Conservation (phyloP, 2,797 vertebrate species). For the Melanotaenia trifasciata region DNA sequence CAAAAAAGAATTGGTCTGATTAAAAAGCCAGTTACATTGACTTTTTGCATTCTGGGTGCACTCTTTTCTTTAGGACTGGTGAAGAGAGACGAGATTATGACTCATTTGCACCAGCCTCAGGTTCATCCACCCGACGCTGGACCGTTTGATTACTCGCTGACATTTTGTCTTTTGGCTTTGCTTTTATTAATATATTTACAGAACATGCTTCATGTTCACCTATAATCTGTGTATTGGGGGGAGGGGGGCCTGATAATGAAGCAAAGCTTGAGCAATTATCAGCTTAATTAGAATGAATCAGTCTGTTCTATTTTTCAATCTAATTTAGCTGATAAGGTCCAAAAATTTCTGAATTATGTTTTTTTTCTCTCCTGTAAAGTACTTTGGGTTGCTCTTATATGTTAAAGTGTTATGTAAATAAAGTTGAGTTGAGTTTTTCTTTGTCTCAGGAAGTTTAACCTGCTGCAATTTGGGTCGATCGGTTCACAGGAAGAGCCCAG, state of each 20-base stretch:
- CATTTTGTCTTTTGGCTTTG: slow-evolving; percentile 18
- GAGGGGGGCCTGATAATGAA: slow-evolving; percentile 10
- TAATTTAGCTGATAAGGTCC: background rate
- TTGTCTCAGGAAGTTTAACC: slow-evolving; percentile 87
- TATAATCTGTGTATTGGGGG: background rate
- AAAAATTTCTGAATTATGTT: background rate
- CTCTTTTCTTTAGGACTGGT: slow-evolving; percentile 17
- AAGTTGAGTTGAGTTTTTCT: slow-evolving; percentile 26
- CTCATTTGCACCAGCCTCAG: slow-evolving; percentile 18
- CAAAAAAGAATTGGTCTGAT: background rate
- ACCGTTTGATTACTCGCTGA: background rate
- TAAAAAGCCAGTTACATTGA: background rate
- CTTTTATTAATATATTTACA: background rate
- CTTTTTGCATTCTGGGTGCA: slow-evolving; percentile 17
- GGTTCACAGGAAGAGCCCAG: slow-evolving; percentile 87
- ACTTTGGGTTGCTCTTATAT: background rate
- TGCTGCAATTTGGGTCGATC: slow-evolving; percentile 87
- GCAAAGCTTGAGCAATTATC: background rate
- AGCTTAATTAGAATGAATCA: slow-evolving; percentile 3
- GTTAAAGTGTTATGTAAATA: background rate
- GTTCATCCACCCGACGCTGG: slow-evolving; percentile 9
- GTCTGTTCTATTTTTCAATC: background rate
- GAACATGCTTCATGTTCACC: background rate
- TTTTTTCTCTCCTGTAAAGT: background rate
- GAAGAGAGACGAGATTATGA: slow-evolving; percentile 14